Percentiles rank a stretch among this genome's conserved stretches.
Evolutionary conservation across 2,888 invertebrate species (phyloP).

Genomic region (Acronicta aceris): DNA sequence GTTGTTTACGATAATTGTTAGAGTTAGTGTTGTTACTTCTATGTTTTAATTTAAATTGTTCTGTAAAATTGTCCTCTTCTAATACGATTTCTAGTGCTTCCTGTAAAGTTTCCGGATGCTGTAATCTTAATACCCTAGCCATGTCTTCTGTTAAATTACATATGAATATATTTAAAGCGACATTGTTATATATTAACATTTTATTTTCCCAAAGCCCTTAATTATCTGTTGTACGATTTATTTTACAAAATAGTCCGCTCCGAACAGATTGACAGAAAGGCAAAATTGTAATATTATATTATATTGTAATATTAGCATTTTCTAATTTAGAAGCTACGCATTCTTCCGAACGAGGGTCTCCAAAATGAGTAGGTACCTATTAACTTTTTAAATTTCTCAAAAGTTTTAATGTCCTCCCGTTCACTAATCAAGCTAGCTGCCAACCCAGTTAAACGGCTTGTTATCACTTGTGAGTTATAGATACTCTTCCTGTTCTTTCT

Average conservation of each 20-base stretch:
- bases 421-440: conserved; percentile 30
- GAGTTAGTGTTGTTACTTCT: too few species aligned
- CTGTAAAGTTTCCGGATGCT: not conserved
- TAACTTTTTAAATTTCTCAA: conserved; percentile 16
- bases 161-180: not conserved
- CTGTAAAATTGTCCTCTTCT: not conserved
- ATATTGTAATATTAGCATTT: conserved; percentile 14
- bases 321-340: conserved; percentile 37
- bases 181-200: not conserved
- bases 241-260: not conserved
- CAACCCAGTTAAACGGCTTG: conserved; percentile 22
- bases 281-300: conserved; percentile 36
- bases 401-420: conserved; percentile 29
- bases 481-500: conserved; percentile 18
- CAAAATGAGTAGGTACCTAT: conserved; percentile 32
- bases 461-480: conserved; percentile 21
- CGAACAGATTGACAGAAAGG: conserved; percentile 19
- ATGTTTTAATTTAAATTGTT: not conserved
- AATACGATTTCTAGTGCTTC: not conserved
- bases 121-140: not conserved
- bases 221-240: not conserved
- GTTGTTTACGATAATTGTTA: too few species aligned
- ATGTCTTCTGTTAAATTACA: not conserved
- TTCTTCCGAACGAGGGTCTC: not conserved
- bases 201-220: not conserved